Evolutionary conservation across 2,888 invertebrate species (phyloP).

Genomic region (Napeogenes inachia): DNA sequence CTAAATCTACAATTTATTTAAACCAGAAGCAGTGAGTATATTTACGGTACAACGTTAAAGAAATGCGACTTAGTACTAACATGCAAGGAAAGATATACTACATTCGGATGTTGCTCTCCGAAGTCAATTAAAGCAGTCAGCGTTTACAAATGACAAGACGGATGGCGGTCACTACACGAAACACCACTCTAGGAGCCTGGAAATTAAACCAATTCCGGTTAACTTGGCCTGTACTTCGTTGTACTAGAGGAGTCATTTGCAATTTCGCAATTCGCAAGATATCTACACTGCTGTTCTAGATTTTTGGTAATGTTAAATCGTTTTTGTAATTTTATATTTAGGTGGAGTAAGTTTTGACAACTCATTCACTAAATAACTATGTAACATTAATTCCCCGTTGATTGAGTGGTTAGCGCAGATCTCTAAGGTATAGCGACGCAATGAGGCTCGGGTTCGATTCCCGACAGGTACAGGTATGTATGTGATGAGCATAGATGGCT

Average conservation of each 20-base stretch:
- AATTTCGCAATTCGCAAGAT: not conserved
- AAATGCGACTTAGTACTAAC: not conserved
- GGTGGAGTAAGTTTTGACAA: no score
- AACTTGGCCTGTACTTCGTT: constrained; percentile 11
- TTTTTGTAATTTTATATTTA: no score
- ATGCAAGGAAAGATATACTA: constrained; percentile 4
- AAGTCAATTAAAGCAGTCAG: constrained; percentile 34
- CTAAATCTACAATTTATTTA: no score
- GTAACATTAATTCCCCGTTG: no score
- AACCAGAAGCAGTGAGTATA: not conserved
- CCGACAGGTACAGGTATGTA: no score
- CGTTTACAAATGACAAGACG: constrained; percentile 26
- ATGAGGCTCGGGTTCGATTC: no score
- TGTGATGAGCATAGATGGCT: no score
- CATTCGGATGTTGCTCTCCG: constrained; percentile 31
- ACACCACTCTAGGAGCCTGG: constrained; percentile 29
- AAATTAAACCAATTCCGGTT: constrained; percentile 24
- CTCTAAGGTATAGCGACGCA: no score
- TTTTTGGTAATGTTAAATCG: no score
- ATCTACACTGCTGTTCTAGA: no score
- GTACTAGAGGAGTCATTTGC: constrained; percentile 1
- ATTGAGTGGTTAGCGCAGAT: no score
- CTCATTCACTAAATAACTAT: no score
- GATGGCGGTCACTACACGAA: constrained; percentile 30
- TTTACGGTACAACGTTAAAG: not conserved